phyloP scores from a whole-genome alignment of 2,797 vertebrate genomes.

The Cryptoprocta ferox region DNA sequence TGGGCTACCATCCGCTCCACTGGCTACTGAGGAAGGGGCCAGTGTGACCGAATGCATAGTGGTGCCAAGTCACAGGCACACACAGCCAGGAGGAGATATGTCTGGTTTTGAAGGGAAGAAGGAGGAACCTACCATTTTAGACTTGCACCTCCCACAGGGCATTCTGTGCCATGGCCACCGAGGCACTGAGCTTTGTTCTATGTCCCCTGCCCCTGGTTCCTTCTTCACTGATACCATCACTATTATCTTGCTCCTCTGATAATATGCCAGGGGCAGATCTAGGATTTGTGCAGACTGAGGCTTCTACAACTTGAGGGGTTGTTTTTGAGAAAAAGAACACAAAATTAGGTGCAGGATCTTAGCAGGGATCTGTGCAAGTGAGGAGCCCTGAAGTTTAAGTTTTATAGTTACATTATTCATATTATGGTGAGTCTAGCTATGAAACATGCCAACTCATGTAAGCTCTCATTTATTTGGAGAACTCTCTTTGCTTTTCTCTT shows the following conservation, averaged over 20 bases:
- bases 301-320: not conserved
- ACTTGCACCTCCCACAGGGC: not conserved
- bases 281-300: not conserved
- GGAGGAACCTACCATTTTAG: not conserved
- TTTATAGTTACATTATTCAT: not conserved
- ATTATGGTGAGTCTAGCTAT: not conserved
- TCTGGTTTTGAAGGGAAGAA: not conserved
- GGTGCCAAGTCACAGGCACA: not conserved
- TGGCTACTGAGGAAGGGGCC: not conserved
- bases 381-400: not conserved
- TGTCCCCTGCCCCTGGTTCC: not conserved
- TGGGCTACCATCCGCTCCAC: not conserved
- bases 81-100: not conserved
- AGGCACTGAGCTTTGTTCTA: not conserved
- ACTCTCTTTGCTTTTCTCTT: not conserved
- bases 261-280: not conserved
- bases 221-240: not conserved
- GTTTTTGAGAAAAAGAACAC: not conserved
- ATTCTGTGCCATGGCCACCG: not conserved
- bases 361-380: not conserved
- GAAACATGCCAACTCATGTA: not conserved
- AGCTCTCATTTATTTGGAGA: not conserved
- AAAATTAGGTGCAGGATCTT: not conserved
- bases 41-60: not conserved
- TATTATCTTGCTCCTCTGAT: not conserved